Evolutionary conservation across 2,113 vertebrate genomes (phyloP).

Genomic region (Muntiacus muntjak): DNA sequence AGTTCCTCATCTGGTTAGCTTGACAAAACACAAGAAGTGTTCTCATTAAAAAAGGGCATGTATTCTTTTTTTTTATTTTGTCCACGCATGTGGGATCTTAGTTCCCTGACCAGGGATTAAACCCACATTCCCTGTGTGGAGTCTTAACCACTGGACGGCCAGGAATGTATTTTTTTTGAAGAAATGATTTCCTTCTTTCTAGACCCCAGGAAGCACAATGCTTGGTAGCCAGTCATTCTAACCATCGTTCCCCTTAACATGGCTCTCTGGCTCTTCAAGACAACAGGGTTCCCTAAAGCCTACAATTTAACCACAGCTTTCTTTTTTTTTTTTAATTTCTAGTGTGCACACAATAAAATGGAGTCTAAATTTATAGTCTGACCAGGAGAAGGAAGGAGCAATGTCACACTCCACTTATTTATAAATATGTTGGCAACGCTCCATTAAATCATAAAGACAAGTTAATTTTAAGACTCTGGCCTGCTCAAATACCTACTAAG

Average conservation of each 20-base stretch:
- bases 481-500: constrained; percentile 22
- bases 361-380: constrained; percentile 48
- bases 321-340: not conserved
- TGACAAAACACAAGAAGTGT: not conserved
- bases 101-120: not conserved
- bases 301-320: not conserved
- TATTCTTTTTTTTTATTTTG: not conserved
- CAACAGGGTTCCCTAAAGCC: not conserved
- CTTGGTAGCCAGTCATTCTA: not conserved
- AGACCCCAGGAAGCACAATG: not conserved
- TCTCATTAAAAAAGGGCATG: not conserved
- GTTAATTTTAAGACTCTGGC: constrained; percentile 63
- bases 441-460: constrained; percentile 59
- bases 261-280: not conserved
- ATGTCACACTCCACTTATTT: constrained; percentile 55
- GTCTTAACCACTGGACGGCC: not conserved
- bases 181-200: not conserved
- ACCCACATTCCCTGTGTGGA: not conserved
- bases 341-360: not conserved
- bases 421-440: constrained; percentile 47
- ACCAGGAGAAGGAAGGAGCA: constrained; percentile 33
- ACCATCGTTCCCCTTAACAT: not conserved
- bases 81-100: not conserved
- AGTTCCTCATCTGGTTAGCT: not conserved
- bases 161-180: not conserved